phyloP scores from a whole-genome alignment of 2,888 invertebrate species.

The Acanthococcus lagerstroemiae region DNA sequence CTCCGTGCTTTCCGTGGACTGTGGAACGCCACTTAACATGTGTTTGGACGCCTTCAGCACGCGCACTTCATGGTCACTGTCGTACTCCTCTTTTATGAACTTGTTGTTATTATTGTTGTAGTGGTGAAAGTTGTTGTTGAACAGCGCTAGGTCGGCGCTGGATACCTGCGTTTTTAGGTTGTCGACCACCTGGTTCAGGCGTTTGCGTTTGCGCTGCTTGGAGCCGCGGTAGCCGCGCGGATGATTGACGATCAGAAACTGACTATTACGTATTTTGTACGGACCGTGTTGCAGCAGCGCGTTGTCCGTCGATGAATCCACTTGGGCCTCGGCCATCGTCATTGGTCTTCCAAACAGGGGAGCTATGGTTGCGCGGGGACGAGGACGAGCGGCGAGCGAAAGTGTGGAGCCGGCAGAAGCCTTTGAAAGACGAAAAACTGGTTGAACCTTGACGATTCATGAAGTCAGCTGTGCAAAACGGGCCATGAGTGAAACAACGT shows the following conservation, averaged over 20 bases:
- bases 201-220: constrained; percentile 64
- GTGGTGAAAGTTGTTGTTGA: constrained; percentile 46
- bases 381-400: neutral
- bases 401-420: neutral
- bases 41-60: constrained; percentile 38
- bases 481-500: constrained; percentile 14
- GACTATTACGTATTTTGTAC: constrained; percentile 48
- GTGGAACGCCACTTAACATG: constrained; percentile 38
- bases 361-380: neutral
- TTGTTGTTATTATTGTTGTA: constrained; percentile 44
- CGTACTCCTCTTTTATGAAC: constrained; percentile 34
- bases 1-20: constrained; percentile 19
- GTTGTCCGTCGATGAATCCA: constrained; percentile 35
- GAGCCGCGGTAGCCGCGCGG: constrained; percentile 53
- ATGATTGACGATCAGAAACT: constrained; percentile 52
- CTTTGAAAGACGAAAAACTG: constrained; percentile 19
- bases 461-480: constrained; percentile 16
- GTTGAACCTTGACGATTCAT: constrained; percentile 20
- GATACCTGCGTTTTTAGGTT: constrained; percentile 50
- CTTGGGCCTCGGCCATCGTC: constrained; percentile 56
- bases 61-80: neutral
- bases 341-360: constrained; percentile 50
- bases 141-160: constrained; percentile 37
- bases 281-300: constrained; percentile 28
- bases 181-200: constrained; percentile 69